Evolutionary conservation across 2,113 vertebrate species (phyloP).

Genomic region (Microtus montanus): DNA sequence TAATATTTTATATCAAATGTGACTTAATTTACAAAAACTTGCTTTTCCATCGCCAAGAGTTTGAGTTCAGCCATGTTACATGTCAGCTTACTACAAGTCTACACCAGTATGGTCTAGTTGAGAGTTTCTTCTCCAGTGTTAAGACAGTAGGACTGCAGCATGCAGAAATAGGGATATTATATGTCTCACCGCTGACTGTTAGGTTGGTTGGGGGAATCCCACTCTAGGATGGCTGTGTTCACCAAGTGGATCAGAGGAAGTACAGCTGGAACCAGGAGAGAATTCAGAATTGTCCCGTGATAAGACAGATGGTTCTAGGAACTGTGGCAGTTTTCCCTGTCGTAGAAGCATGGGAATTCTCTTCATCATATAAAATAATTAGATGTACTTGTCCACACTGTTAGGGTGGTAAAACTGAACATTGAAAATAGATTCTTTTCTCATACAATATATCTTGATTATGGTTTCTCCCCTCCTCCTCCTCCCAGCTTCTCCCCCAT

Average conservation of each 20-base stretch:
- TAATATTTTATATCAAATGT: conserved; percentile 23
- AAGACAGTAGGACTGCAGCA: background rate
- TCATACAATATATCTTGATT: background rate
- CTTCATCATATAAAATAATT: background rate
- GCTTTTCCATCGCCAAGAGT: conserved; percentile 7
- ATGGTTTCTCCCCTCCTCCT: background rate
- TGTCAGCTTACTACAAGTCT: background rate
- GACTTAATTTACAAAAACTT: background rate
- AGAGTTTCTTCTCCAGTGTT: background rate
- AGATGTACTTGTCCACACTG: background rate
- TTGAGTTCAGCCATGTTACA: background rate
- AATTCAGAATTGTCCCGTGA: background rate
- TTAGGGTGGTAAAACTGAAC: background rate
- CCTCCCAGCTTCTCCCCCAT: background rate
- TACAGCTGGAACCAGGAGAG: background rate
- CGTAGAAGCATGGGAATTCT: background rate
- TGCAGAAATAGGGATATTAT: background rate
- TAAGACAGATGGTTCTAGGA: background rate
- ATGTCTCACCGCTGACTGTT: background rate
- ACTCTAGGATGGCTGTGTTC: background rate
- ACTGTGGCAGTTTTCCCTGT: accelerated
- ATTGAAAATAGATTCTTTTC: background rate
- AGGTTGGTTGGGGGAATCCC: background rate
- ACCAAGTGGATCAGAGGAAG: background rate
- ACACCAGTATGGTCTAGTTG: background rate